Base-by-base conservation (phyloP, 2,888 invertebrate species). In the Halocaridina rubra region DNA sequence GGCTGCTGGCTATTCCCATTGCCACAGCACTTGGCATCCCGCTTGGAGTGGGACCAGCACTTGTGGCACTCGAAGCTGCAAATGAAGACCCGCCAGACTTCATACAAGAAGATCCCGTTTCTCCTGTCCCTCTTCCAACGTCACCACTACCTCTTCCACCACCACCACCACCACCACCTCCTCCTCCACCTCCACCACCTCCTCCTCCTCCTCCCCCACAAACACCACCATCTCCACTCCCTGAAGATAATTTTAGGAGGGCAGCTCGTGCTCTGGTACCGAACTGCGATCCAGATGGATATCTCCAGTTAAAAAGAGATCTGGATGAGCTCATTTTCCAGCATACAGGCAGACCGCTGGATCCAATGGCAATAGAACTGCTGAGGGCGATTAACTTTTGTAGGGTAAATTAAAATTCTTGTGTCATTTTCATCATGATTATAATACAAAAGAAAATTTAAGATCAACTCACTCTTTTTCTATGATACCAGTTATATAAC, bases 291-390 rank as follows among this genome's bases (percentile, higher is more conserved):
- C 4, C 72, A 5, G 1, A 39, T 3, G 39, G 24, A 1, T 75
- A 64, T 22, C 3, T 39, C 19, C 3, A 39, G 8, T 46, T 81
- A 27, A 46, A 13, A 19, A 0, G 30, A 10, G 19, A 46, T 13
- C 64, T 81, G 7, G 33, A 59, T 59, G 29, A 3, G 19, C 61
- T 32, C 27, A 24, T 19, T 10, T n/a, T 13, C 13, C 19, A 10
- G 13, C 57, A 81, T 61, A 75, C 75, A 27, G 81, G 81, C 4
- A 57, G 81, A 8, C 81, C 81, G 3, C 30, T 81, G 39, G 64
- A 74, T 53, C 30, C 64, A 1, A 32, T n/a, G 30, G 81, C 33
- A 30, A 10, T 75, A 59, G 75, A 46, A 0, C 22, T 81, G 19
- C 61, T 75, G 4, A 32, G 75, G n/a, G 75, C 81, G 7, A 46